Evolutionary conservation across 2,113 vertebrate species (phyloP).

Genomic region (Penelope pileata): DNA sequence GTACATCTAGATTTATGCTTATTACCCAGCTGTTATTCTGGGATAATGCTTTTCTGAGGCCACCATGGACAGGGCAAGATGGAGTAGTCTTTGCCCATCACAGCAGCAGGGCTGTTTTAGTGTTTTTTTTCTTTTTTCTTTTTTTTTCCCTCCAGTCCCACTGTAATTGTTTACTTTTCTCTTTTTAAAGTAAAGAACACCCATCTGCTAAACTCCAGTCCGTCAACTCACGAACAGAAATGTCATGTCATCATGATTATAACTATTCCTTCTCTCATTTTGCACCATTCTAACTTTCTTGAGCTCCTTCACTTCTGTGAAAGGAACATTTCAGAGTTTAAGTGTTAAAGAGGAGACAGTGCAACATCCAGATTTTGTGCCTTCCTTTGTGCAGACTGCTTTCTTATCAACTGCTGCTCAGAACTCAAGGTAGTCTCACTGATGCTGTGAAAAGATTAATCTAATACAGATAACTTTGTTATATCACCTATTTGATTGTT

Average conservation of each 20-base stretch:
- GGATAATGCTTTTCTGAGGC: background rate
- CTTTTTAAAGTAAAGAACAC: background rate
- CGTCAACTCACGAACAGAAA: background rate
- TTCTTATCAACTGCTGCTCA: background rate
- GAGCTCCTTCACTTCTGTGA: background rate
- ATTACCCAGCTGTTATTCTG: background rate
- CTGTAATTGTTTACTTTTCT: background rate
- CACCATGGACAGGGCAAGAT: background rate
- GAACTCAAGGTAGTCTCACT: background rate
- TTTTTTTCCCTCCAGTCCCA: background rate
- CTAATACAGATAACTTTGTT: background rate
- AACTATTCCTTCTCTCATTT: background rate
- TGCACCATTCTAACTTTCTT: background rate
- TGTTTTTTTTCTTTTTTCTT: background rate
- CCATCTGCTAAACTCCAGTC: background rate
- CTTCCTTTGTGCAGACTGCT: background rate
- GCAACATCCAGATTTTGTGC: background rate
- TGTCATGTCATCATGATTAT: background rate
- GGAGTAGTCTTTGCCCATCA: background rate
- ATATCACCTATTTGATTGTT: background rate
- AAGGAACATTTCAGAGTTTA: background rate
- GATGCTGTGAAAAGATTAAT: background rate
- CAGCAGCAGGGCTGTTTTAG: background rate
- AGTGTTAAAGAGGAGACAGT: background rate
- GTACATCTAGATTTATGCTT: background rate